Conservation (phyloP, 1,140 invertebrate species). For the Heliconius melpomene region DNA sequence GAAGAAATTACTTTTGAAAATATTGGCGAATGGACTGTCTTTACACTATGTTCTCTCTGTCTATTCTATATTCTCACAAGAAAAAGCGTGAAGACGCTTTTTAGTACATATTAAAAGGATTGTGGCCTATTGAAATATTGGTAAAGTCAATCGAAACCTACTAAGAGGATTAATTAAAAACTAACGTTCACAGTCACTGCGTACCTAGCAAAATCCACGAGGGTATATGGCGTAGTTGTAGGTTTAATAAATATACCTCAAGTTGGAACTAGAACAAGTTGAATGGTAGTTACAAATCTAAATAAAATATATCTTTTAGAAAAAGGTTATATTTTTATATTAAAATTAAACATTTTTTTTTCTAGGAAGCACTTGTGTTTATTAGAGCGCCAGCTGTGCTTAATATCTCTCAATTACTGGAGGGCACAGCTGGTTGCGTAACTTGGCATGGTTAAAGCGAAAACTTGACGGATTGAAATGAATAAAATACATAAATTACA, state of each 20-base stretch:
- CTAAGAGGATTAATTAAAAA: too few relatives aligned
- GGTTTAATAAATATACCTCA: too few relatives aligned
- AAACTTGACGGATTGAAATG: neutral
- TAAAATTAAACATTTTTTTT: neutral
- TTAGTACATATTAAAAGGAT: neutral
- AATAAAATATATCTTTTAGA: neutral
- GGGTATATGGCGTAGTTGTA: too few relatives aligned
- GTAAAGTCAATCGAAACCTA: too few relatives aligned
- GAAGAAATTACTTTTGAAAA: too few relatives aligned
- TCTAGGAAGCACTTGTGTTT: neutral
- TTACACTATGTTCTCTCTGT: too few relatives aligned
- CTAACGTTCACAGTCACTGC: too few relatives aligned
- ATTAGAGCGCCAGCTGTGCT: conserved; percentile 1
- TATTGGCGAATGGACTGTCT: too few relatives aligned
- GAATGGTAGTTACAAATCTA: neutral
- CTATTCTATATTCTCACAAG: too few relatives aligned
- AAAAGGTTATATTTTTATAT: neutral
- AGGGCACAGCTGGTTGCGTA: neutral
- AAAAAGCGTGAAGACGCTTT: too few relatives aligned
- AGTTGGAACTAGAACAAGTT: too few relatives aligned
- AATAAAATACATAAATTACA: neutral
- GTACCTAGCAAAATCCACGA: too few relatives aligned
- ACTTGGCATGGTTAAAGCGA: conserved; percentile 15
- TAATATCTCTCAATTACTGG: conserved; percentile 1
- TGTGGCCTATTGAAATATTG: neutral